Evolutionary conservation across 1,140 invertebrate species (phyloP).

Genomic region (Atta colombica): DNA sequence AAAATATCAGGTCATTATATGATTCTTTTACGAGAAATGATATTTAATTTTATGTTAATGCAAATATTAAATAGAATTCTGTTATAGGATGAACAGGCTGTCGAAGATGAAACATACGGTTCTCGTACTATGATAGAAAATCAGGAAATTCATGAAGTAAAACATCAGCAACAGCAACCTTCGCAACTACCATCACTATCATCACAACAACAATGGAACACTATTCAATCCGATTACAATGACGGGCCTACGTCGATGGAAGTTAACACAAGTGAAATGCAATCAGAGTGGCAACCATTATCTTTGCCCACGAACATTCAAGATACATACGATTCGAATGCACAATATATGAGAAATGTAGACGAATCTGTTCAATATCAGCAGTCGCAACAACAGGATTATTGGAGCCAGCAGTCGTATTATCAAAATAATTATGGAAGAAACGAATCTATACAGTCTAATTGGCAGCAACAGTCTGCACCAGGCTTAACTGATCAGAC

Average conservation of each 20-base stretch:
- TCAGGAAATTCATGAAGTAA: slow-evolving; percentile 64
- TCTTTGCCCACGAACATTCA: slow-evolving; percentile 76
- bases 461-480: slow-evolving; percentile 79
- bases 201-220: slow-evolving; percentile 74
- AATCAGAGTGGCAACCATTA: slow-evolving; percentile 80
- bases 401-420: slow-evolving; percentile 84
- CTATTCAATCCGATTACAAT: slow-evolving; percentile 72
- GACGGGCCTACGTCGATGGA: slow-evolving; percentile 78
- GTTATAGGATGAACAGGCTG: slow-evolving; percentile 79
- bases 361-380: slow-evolving; percentile 79
- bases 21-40: not conserved
- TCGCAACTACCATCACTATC: slow-evolving; percentile 39
- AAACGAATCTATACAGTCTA: slow-evolving; percentile 69
- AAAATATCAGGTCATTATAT: slow-evolving; percentile 77
- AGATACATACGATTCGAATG: slow-evolving; percentile 76
- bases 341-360: slow-evolving; percentile 75
- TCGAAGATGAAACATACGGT: slow-evolving; percentile 69
- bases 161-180: slow-evolving; percentile 61
- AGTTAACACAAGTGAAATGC: slow-evolving; percentile 70
- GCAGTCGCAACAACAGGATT: slow-evolving; percentile 82
- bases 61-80: slow-evolving; percentile 5
- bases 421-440: slow-evolving; percentile 77
- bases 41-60: not conserved
- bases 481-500: slow-evolving; percentile 73
- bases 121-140: slow-evolving; percentile 50